Percentiles rank a stretch among this genome's conserved stretches.
Evolutionary conservation across 2,797 vertebrate species (phyloP).

Genomic region (Diceros bicornis): DNA sequence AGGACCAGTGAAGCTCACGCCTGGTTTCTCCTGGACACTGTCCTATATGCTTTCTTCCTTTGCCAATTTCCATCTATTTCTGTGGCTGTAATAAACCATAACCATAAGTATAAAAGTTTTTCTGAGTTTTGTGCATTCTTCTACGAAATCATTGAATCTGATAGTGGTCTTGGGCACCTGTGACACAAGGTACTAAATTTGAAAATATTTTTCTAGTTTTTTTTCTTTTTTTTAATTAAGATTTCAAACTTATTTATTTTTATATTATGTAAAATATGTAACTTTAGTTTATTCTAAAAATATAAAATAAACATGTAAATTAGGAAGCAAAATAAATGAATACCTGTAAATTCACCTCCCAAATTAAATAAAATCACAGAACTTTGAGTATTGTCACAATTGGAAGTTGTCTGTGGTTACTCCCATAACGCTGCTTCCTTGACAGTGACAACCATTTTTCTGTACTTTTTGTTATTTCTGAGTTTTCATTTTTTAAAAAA

Average conservation of each 20-base stretch:
- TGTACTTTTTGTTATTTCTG: not conserved
- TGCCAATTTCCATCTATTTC: no score
- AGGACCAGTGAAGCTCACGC: no score
- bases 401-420: not conserved
- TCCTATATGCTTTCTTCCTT: not conserved
- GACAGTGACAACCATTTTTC: not conserved
- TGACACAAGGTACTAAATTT: no score
- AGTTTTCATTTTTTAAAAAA: not conserved
- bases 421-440: not conserved
- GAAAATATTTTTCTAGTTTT: not conserved
- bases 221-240: not conserved
- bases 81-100: not conserved
- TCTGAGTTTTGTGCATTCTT: not conserved
- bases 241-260: not conserved
- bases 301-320: not conserved
- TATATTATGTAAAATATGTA: not conserved
- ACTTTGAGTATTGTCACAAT: not conserved
- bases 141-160: no score
- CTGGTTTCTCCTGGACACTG: not conserved
- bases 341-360: not conserved
- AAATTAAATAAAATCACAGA: not conserved
- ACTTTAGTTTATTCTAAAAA: not conserved
- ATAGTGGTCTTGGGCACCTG: not conserved
- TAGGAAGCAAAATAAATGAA: not conserved
- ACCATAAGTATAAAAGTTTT: not conserved